phyloP scores from a whole-genome alignment of 2,113 vertebrate genomes.

The Catagonus wagneri region DNA sequence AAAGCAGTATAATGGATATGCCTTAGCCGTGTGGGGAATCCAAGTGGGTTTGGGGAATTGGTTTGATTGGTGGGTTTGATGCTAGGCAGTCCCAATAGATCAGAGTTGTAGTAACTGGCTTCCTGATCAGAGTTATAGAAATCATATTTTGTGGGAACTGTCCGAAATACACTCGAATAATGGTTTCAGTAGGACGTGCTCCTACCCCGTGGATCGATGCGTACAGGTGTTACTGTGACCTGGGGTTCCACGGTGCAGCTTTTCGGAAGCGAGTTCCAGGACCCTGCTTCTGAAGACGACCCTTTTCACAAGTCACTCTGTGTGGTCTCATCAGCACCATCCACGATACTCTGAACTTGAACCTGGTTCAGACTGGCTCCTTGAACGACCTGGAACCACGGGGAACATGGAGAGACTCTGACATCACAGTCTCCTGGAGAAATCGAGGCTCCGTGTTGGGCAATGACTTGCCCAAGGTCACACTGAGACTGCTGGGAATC shows the following conservation, averaged over 20 bases:
- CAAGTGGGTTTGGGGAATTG: neutral
- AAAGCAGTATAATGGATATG: neutral
- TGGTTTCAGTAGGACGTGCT: neutral
- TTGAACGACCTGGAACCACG: rapidly evolving
- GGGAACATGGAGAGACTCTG: neutral
- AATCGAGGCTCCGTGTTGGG: neutral
- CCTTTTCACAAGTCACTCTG: neutral
- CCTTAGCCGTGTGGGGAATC: neutral
- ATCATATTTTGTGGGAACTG: neutral
- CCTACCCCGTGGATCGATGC: rapidly evolving
- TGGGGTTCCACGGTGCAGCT: neutral
- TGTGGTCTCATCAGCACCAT: neutral
- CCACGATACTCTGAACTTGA: no score
- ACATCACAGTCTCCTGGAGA: neutral
- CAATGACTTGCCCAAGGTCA: neutral
- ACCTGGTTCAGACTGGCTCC: no score
- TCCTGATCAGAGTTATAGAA: neutral
- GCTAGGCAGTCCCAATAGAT: neutral
- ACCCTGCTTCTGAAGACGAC: neutral
- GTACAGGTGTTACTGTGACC: neutral
- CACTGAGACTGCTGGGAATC: neutral
- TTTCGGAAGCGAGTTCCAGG: neutral
- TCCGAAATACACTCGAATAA: no score
- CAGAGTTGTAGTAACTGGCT: conserved; percentile 29
- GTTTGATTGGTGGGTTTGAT: neutral